phyloP scores from a whole-genome alignment of 2,888 invertebrate genomes.

The Meteorus colon region DNA sequence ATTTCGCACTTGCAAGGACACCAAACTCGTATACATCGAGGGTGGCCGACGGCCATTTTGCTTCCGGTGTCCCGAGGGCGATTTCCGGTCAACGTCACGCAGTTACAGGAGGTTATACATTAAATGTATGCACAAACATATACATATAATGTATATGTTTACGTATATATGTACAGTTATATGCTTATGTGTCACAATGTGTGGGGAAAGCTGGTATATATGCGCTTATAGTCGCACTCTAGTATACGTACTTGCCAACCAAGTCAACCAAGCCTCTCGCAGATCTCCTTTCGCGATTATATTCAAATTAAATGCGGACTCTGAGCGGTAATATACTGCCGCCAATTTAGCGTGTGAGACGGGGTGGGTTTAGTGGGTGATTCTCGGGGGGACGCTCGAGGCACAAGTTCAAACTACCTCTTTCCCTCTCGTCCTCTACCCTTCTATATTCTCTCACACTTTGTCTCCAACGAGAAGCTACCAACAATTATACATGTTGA shows the following conservation, averaged over 20 bases:
- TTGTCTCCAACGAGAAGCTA: slow-evolving; percentile 4
- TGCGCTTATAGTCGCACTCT: slow-evolving; percentile 4
- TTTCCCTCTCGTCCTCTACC: slow-evolving; percentile 27
- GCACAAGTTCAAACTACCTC: slow-evolving; percentile 42
- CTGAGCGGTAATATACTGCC: slow-evolving; percentile 72
- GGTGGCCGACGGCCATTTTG: slow-evolving; percentile 66
- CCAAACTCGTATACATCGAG: slow-evolving; percentile 5
- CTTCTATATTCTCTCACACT: slow-evolving; percentile 1
- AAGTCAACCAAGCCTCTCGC: slow-evolving; percentile 30
- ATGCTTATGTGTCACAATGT: slow-evolving; percentile 5
- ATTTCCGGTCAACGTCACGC: slow-evolving; percentile 72
- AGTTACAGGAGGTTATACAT: slow-evolving; percentile 59
- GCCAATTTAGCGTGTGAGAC: slow-evolving; percentile 69
- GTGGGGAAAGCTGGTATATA: slow-evolving; percentile 3
- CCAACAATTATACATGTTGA: neutral
- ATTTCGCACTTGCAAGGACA: slow-evolving; percentile 48
- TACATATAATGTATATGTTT: slow-evolving; percentile 23
- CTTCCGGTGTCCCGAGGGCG: slow-evolving; percentile 71
- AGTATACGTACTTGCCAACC: slow-evolving; percentile 26
- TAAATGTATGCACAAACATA: slow-evolving; percentile 31
- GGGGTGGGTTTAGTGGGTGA: neutral
- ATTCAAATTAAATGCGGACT: slow-evolving; percentile 73
- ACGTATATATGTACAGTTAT: slow-evolving; percentile 22
- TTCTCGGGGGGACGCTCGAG: slow-evolving; percentile 67
- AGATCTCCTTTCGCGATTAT: slow-evolving; percentile 72